phyloP scores from a whole-genome alignment of 2,888 invertebrate species.

The Tenthredo livida region DNA sequence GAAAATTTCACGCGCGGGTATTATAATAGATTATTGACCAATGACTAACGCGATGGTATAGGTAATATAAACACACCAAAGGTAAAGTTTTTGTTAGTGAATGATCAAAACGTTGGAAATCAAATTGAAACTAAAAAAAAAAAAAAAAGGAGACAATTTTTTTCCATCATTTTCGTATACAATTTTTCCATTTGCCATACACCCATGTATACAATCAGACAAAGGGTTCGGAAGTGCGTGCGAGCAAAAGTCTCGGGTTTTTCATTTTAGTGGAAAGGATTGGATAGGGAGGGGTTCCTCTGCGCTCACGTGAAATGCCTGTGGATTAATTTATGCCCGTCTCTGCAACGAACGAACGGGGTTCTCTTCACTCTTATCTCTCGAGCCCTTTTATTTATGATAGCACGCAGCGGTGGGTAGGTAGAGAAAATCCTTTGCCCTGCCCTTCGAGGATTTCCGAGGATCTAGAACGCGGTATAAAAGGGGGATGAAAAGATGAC shows the following conservation, averaged over 20 bases:
- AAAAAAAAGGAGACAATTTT: neutral
- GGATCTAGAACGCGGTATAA: neutral
- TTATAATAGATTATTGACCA: neutral
- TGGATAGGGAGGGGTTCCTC: neutral
- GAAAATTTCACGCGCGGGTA: neutral
- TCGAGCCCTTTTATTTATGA: slow-evolving; percentile 14
- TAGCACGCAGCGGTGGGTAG: neutral
- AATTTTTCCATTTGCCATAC: no score
- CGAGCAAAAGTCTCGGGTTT: neutral
- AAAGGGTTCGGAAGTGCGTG: slow-evolving; percentile 30
- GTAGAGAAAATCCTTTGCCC: neutral
- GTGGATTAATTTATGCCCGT: slow-evolving; percentile 45
- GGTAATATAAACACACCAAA: no score
- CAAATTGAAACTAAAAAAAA: neutral
- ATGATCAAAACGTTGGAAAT: no score
- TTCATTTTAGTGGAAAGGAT: slow-evolving; percentile 11
- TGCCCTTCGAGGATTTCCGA: slow-evolving; percentile 5
- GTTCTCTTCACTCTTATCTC: slow-evolving; percentile 29
- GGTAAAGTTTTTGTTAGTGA: no score
- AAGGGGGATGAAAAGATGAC: slow-evolving; percentile 27
- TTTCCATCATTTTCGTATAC: no score
- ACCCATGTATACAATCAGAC: neutral
- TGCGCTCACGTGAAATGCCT: slow-evolving; percentile 9
- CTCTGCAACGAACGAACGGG: neutral
- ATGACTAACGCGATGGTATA: neutral